Evolutionary conservation across 2,113 vertebrate species (phyloP), one percentile per base, ranked within the genome.

Genomic region (Ascaphus truei): DNA sequence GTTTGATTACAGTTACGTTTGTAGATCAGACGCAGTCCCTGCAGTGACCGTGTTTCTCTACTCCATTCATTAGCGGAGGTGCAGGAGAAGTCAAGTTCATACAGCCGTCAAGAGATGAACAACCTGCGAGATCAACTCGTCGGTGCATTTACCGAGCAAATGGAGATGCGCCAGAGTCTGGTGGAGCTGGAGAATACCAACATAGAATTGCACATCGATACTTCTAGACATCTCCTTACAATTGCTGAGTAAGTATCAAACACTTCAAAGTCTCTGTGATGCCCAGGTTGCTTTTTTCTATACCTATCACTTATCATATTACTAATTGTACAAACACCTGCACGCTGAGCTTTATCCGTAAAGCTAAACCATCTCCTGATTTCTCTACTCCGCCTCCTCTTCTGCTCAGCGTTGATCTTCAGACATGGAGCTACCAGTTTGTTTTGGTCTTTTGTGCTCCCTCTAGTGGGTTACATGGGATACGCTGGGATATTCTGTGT

Each of bases 121-220:
- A 72, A 68, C 29, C 66, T 81, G 68, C 4, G 27, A 36, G 77
- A 45, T 0, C 84, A 86, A 68, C 76, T 87, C 45, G 27, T 78
- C 0, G 10, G 68, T 8, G 80, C 79, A 31, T 85, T 87, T 75
- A 62, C 62, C 48, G 83, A 88, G 72, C 74, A 84, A 37, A 77
- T 33, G 69, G 83, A 86, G 68, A 78, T 80, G 74, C 0, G 16
- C 0, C 76, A 3, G 71, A 84, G 84, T 52, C 81, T 85, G 36
- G 67, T 82, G 75, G 80, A 85, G 71, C 77, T 90, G 61, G 79
- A 86, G 67, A 88, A 79, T n/a, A 67, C 79, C 52, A 80, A 53
- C 71, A 47, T 2, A 0, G 81, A 86, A 69, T 77, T 87, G 47
- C 83, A 79, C 0, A 0, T 78, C 1, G 81, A 80, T 15, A 73